Conservation (phyloP, 2,797 vertebrate species). For the Cirrhinus mrigala region DNA sequence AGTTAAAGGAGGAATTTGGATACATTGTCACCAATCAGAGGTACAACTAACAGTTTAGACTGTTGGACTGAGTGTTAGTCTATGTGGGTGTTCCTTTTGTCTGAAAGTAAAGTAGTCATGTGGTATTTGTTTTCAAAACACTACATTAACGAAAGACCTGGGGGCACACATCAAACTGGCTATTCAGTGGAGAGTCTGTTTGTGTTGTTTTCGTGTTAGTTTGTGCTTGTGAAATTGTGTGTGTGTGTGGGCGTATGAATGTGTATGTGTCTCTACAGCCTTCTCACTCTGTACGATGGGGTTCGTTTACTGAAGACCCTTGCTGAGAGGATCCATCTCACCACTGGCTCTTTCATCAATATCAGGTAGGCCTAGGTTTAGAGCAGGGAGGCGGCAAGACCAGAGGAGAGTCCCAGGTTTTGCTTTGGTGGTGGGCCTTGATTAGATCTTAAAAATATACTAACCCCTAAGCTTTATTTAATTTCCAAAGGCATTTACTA, state of each 20-base stretch:
- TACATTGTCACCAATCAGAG: constrained; percentile 91
- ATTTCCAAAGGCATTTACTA: background rate
- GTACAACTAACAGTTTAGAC: constrained; percentile 70
- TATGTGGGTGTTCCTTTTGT: constrained; percentile 42
- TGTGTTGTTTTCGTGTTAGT: constrained; percentile 30
- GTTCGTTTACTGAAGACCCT: constrained; percentile 85
- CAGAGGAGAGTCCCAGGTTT: background rate
- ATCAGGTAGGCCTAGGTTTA: constrained; percentile 83
- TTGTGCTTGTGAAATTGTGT: constrained; percentile 33
- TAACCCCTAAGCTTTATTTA: constrained; percentile 11
- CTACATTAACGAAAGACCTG: constrained; percentile 1
- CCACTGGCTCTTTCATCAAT: constrained; percentile 85
- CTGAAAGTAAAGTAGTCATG: constrained; percentile 11
- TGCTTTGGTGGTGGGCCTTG: constrained; percentile 5
- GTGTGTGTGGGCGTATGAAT: constrained; percentile 49
- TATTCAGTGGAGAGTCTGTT: constrained; percentile 32
- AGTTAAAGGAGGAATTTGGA: constrained; percentile 79
- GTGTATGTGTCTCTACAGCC: constrained; percentile 76
- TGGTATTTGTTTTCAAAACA: constrained; percentile 29
- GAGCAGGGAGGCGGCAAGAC: background rate
- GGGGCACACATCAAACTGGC: background rate
- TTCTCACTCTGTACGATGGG: constrained; percentile 84
- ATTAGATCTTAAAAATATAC: background rate
- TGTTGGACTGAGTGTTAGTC: constrained; percentile 16
- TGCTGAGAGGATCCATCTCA: constrained; percentile 85